A percentile compares a stretch with the other conserved stretches of the same genome.
Evolutionary conservation across 2,797 vertebrate genomes (phyloP).

Genomic region (Sternarchorhynchus goeldii): DNA sequence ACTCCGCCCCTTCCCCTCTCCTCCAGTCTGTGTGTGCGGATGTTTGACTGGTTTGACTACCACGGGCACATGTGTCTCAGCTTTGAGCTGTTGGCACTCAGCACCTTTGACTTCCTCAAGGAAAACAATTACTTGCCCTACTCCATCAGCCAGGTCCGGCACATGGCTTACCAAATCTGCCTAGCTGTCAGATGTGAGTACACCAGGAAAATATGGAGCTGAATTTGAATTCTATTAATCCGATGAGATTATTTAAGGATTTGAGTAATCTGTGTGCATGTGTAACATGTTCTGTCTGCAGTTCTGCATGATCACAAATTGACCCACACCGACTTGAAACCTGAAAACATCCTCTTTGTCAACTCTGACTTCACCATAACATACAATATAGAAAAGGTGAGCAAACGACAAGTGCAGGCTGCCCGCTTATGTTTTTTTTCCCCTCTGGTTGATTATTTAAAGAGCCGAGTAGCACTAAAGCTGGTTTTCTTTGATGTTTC

Average conservation of each 20-base stretch:
- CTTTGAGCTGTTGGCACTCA: slow-evolving; percentile 95
- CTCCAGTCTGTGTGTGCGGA: slow-evolving; percentile 92
- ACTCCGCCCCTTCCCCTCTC: neutral
- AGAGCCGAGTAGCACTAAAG: too few species aligned
- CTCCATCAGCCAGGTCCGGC: slow-evolving; percentile 92
- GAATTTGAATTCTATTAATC: neutral
- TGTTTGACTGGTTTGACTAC: slow-evolving; percentile 99
- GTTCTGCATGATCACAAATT: slow-evolving; percentile 98
- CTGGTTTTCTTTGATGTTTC: neutral
- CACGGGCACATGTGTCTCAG: slow-evolving; percentile 99
- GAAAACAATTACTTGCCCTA: slow-evolving; percentile 99
- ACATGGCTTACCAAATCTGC: slow-evolving; percentile 97
- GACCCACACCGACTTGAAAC: slow-evolving; percentile 98
- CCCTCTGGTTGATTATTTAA: neutral
- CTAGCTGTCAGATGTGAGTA: slow-evolving; percentile 96
- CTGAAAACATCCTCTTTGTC: slow-evolving; percentile 97
- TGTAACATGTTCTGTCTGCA: slow-evolving; percentile 57
- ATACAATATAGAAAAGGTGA: slow-evolving; percentile 96
- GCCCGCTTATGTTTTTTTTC: neutral
- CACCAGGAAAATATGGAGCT: neutral
- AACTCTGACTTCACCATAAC: slow-evolving; percentile 94
- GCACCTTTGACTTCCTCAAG: slow-evolving; percentile 98
- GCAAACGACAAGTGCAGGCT: neutral
- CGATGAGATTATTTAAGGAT: neutral
- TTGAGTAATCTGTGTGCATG: neutral